Conservation (phyloP, 2,888 invertebrate genomes). For the Ecliptopera silaceata region DNA sequence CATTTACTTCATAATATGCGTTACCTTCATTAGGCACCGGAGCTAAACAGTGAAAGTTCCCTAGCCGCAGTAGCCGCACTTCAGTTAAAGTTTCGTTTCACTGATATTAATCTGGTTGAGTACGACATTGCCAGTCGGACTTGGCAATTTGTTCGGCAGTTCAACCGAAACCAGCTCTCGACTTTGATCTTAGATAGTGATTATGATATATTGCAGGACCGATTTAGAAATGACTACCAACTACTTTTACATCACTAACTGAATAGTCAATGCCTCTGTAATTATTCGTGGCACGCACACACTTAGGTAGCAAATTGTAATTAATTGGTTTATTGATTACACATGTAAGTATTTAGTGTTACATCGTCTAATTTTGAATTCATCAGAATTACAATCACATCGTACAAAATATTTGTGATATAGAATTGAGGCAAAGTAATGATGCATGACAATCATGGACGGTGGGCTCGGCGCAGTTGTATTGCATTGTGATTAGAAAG, state of each 20-base stretch:
- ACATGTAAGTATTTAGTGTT: background rate
- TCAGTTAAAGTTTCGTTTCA: constrained; percentile 70
- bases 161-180: constrained; percentile 43
- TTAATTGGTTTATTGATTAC: constrained; percentile 2
- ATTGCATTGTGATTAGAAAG: constrained; percentile 66
- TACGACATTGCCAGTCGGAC: constrained; percentile 57
- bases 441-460: constrained; percentile 13
- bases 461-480: constrained; percentile 40
- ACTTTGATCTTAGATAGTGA: constrained; percentile 59
- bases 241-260: constrained; percentile 24
- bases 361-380: background rate
- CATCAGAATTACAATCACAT: background rate
- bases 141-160: constrained; percentile 61
- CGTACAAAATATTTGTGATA: background rate
- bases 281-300: constrained; percentile 5
- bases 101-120: constrained; percentile 59
- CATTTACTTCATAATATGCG: constrained; percentile 20
- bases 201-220: constrained; percentile 44
- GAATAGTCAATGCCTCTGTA: constrained; percentile 12
- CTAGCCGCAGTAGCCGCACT: constrained; percentile 19
- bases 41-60: constrained; percentile 63
- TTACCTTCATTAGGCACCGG: constrained; percentile 40
- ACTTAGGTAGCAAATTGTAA: background rate
- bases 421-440: background rate
- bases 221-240: constrained; percentile 45